phyloP scores from a whole-genome alignment of 2,797 vertebrate genomes.

The Mormyrus hasselquistii region DNA sequence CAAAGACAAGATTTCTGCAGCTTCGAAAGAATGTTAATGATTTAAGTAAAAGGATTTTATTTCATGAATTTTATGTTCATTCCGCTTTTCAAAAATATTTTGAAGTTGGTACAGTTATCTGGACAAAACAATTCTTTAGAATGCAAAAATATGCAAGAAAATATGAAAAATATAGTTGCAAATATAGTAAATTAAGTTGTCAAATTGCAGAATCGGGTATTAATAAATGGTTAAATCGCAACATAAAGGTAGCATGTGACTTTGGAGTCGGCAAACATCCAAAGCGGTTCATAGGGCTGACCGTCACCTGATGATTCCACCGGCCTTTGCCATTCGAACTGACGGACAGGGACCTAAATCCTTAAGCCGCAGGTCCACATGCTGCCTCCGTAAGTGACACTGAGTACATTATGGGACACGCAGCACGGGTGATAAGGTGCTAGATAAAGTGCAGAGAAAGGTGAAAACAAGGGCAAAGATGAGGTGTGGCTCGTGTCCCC shows the following conservation, averaged over 20 bases:
- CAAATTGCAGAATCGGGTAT: not conserved
- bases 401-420: not conserved
- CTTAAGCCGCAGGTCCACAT: not conserved
- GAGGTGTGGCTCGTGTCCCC: too few relatives aligned
- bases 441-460: too few relatives aligned
- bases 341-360: not conserved
- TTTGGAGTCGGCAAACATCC: not conserved
- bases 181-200: not conserved
- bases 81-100: slow-evolving; percentile 39
- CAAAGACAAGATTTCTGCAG: not conserved
- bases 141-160: not conserved
- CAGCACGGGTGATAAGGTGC: not conserved
- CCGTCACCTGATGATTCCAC: not conserved
- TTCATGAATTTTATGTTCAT: not conserved
- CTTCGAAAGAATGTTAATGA: not conserved
- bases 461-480: not conserved
- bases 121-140: not conserved
- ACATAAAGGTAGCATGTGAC: not conserved
- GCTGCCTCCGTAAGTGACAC: not conserved
- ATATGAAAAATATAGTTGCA: not conserved
- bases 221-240: not conserved
- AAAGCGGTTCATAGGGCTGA: not conserved
- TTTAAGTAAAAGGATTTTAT: not conserved
- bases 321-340: not conserved
- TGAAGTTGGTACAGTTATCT: slow-evolving; percentile 25